These are phyloP conservation scores for Phodopus roborovskii DNA, from an alignment of 2,113 vertebrate species.

Conservation along the genomic window DNA sequence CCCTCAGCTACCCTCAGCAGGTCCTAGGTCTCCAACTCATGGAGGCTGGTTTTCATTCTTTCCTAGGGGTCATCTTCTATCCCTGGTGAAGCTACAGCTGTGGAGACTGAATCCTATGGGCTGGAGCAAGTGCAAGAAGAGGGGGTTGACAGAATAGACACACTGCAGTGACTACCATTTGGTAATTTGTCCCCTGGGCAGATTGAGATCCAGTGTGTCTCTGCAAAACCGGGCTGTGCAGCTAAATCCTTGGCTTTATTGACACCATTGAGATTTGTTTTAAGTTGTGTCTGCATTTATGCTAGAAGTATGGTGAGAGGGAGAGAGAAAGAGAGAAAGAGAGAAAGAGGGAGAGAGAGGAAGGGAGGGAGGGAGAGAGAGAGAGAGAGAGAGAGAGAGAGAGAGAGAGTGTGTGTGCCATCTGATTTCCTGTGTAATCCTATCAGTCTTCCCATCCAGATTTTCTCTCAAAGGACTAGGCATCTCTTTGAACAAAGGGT, in stretches of 20 bases:
- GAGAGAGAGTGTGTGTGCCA: too few species aligned
- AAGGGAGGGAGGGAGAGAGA: too few species aligned
- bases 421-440: neutral
- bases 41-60: neutral
- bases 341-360: too few species aligned
- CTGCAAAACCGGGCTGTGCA: neutral
- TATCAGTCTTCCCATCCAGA: neutral
- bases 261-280: neutral
- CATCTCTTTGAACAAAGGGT: neutral
- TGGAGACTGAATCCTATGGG: neutral
- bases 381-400: too few species aligned
- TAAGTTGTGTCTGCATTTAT: neutral
- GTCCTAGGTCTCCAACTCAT: neutral
- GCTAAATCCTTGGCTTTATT: neutral
- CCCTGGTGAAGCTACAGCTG: neutral
- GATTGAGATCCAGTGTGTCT: neutral
- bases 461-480: conserved; percentile 20
- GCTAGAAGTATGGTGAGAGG: neutral
- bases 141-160: neutral
- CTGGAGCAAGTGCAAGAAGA: neutral
- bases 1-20: neutral
- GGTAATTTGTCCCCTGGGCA: neutral
- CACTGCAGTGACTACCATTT: neutral
- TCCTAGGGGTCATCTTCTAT: neutral
- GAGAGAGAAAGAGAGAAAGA: too few species aligned